phyloP scores from a whole-genome alignment of 2,797 vertebrate genomes.

The Sciurus carolinensis region DNA sequence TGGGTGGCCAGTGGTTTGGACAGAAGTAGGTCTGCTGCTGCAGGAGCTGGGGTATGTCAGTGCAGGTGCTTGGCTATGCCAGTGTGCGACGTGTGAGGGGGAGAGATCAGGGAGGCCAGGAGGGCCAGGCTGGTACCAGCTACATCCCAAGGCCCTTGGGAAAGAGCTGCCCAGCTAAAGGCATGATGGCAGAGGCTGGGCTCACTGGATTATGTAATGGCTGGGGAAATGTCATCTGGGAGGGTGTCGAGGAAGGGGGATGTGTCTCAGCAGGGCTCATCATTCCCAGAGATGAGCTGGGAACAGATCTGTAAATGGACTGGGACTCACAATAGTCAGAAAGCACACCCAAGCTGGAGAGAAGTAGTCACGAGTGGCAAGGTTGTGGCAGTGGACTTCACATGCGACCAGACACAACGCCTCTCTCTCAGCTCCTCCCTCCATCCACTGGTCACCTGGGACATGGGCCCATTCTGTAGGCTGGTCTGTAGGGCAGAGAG shows the following conservation, averaged over 20 bases:
- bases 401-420: background rate
- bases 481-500: background rate
- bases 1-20: background rate
- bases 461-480: background rate
- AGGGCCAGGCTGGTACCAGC: background rate
- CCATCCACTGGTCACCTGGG: background rate
- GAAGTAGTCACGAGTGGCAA: fast-evolving
- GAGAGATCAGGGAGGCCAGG: background rate
- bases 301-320: background rate
- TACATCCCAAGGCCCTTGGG: background rate
- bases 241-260: background rate
- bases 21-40: background rate
- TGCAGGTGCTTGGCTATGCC: background rate
- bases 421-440: background rate
- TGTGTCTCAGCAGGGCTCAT: background rate
- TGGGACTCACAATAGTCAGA: background rate
- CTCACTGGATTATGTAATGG: conserved; percentile 40
- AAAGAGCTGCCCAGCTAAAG: conserved; percentile 63
- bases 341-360: background rate
- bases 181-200: background rate
- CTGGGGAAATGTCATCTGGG: background rate
- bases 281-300: conserved; percentile 7
- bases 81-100: too few relatives aligned
- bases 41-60: background rate
- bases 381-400: background rate